A percentile compares a stretch with the other conserved stretches of the same genome.
Evolutionary conservation across 2,113 vertebrate species (phyloP).

Genomic region (Globicephala melas): DNA sequence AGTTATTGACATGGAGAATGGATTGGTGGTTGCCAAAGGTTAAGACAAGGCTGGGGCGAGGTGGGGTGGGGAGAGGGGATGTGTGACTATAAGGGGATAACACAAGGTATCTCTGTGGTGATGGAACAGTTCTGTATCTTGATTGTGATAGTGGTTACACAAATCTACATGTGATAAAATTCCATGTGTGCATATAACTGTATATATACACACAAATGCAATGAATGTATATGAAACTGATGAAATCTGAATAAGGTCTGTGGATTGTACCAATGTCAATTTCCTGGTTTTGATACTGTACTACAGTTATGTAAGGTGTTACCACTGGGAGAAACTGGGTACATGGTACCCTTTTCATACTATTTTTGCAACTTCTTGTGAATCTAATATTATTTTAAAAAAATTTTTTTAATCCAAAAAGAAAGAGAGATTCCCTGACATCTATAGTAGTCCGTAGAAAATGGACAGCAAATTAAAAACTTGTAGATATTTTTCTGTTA

Average conservation of each 20-base stretch:
- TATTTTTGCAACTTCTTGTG: background rate
- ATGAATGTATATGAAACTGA: background rate
- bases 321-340: background rate
- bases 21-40: background rate
- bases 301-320: background rate
- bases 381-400: background rate
- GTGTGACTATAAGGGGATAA: background rate
- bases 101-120: background rate
- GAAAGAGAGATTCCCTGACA: background rate
- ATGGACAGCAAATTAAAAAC: background rate
- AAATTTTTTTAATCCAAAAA: no score
- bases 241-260: background rate
- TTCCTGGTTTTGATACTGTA: background rate
- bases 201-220: background rate
- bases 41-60: no score
- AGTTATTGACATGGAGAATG: background rate
- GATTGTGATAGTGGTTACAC: background rate
- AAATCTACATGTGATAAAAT: background rate
- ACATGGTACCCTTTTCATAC: background rate
- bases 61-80: background rate
- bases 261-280: background rate
- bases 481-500: background rate
- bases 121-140: background rate
- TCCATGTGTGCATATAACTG: background rate
- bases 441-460: background rate